Evolutionary conservation across 2,797 vertebrate species (phyloP), one percentile per base, ranked within the genome.

Genomic region (Megalops cyprinoides): DNA sequence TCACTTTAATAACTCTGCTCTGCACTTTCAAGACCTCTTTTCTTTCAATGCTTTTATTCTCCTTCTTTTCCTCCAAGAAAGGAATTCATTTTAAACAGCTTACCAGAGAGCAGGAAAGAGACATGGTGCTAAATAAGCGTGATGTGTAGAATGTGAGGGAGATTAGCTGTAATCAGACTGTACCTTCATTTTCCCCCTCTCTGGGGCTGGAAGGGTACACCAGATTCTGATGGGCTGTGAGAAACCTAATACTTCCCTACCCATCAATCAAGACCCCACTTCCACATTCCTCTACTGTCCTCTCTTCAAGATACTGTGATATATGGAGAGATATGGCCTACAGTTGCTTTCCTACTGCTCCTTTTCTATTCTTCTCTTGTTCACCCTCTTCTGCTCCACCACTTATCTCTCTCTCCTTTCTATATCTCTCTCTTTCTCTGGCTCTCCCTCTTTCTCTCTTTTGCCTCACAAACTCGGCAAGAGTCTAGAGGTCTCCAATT

Each of bases 1-100:
- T 90, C 86, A 69, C 86, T 92, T 91, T 90, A 92, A 92, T 91
- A 90, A 92, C 87, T 87, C 89, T 87, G 87, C 90, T 93, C 91
- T 82, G 86, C 90, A 89, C 88, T 91, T 93, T 93, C 86, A 87
- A 87, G 82, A 86, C 91, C 89, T 78, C 34, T 42, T 37, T 89
- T 86, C 87, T 79, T 78, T 80, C 80, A 80, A 42, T 79, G 78
- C 62, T 82, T 82, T 82, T 80, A 74, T 78, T 56, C 65, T 86
- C 82, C 58, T 53, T 1, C 12, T 18, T 9, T 53, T 55, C 42
- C 73, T 0, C 8, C 15, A 69, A 28, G n/a, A 69, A 62, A 80
- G 53, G 44, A 75, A 48, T 62, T 18, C 46, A 62, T 23, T 81
- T 51, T 76, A 23, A 65, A 67, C 39, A 58, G 28, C 56, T 76